Evolutionary conservation across 64 coral and sea anemone species (phyloP), one percentile per base, ranked within the genome.

Genomic region (Porites australiensis): DNA sequence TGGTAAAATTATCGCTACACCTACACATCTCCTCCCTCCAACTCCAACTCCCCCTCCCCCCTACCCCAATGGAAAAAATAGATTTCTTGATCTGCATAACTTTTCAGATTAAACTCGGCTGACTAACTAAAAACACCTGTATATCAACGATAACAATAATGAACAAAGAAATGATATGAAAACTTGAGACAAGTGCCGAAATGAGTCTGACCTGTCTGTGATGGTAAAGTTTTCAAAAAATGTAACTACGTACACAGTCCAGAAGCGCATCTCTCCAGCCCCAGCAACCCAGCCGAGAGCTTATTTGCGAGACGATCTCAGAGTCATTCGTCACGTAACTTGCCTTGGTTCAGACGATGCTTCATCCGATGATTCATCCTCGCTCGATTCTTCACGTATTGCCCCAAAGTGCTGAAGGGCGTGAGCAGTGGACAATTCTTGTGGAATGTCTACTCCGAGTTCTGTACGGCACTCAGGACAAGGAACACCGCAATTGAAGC

Each of bases 401-500:
- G 47, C 72, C 16, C 49, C 49, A 20, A 77, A 77, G 75, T 77
- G 47, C 47, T n/a, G 50, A 51, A 79, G 77, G 52, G 55, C 21
- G 49, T 79, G 54, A 22, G 37, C 66, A 13, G 88, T 90, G 55
- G 58, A 62, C 88, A 90, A 69, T 70, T 90, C 88, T 9, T 61
- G 44, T 7, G 76, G 75, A 23, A 80, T 19, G 53, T 69, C 73
- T 44, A n/a, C n/a, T n/a, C n/a, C n/a, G n/a, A n/a, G n/a, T n/a
- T n/a, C n/a, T n/a, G n/a, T n/a, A n/a, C n/a, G 23, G 18, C 75
- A 90, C 72, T 79, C 75, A 27, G 72, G 72, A 27, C 88, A 90
- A 51, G 88, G 88, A 50, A 90, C 75, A 9, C 88, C 76, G n/a
- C 88, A 90, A 58, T 67, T 51, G n/a, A 79, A 77, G 43, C 88